Base-by-base conservation (phyloP, 2,113 vertebrate genomes). In the Otocyon megalotis region DNA sequence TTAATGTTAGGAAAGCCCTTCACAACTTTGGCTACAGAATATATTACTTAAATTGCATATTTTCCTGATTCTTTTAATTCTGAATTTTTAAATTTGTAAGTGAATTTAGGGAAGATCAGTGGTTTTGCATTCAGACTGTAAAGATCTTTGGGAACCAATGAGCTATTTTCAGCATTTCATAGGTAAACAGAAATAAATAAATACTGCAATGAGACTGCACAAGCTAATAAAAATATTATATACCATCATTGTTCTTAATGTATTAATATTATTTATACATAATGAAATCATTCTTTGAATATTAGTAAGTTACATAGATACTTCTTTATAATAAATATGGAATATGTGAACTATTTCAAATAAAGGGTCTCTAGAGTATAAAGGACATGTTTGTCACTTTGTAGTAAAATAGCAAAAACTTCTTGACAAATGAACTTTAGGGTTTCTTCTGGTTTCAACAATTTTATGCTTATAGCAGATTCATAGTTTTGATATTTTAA, bases 221-320 rank as follows among this genome's bases (percentile, higher is more conserved):
- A 93, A 24, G 13, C 54, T 91, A 89, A 96, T 79, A 50, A 93
- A 94, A 93, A 95, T 54, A 93, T 67, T 92, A 54, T 10, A 88
- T 48, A 35, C 22, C 5, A 96, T 74, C 3, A 79, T 93, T 93
- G 95, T 96, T 82, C 82, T 93, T 90, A 88, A 94, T 88, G 35
- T 13, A 89, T 67, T 96, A 80, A 82, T 91, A 91, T 94, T 93
- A 94, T 88, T 30, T 92, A 22, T 50, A 67, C n/a, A 91, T 79
- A 19, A 97, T 92, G 13, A 85, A 54, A 74, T 86, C 60, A 90
- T 10, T 89, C 12, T 69, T 84, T 93, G 30, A 96, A 13, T 79
- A 97, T 74, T 85, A 88, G 24, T 58, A 93, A 50, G 8, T 58
- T 91, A 84, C 13, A 20, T 60, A 84, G 43, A 63, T 91, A 93